These are phyloP conservation scores for Phaenicophaeus curvirostris DNA, from an alignment of 2,797 vertebrate genomes.

Conservation along the genomic window DNA sequence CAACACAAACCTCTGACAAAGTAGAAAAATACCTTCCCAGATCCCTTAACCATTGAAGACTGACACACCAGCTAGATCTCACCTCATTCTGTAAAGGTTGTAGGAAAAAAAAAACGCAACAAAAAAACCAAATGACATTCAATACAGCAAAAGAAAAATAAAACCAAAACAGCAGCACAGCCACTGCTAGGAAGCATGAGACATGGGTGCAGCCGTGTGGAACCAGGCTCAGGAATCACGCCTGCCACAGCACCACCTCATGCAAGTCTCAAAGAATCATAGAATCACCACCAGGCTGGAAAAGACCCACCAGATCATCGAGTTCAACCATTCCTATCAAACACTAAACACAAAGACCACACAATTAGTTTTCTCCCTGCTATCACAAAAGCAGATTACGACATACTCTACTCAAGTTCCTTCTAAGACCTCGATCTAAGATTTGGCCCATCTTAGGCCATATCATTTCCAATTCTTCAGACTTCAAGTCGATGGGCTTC, in stretches of 20 bases:
- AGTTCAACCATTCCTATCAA: too few species aligned
- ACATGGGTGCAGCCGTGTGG: rapidly evolving
- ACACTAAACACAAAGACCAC: too few species aligned
- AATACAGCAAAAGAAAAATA: not conserved
- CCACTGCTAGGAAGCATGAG: not conserved
- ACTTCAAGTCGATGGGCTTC: rapidly evolving
- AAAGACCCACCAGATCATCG: too few species aligned
- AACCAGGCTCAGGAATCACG: not conserved
- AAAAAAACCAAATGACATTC: rapidly evolving
- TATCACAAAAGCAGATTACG: not conserved
- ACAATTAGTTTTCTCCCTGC: not conserved
- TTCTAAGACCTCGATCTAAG: not conserved
- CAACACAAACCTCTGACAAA: not conserved
- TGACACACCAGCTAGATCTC: not conserved
- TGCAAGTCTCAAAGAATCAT: not conserved
- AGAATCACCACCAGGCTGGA: too few species aligned
- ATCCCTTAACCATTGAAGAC: not conserved
- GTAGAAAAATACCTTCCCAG: not conserved
- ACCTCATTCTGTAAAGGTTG: not conserved
- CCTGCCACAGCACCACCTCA: rapidly evolving
- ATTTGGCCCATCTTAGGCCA: too few species aligned
- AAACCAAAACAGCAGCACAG: not conserved
- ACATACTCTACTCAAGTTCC: not conserved
- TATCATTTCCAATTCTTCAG: not conserved
- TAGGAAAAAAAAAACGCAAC: not conserved